phyloP scores from a whole-genome alignment of 2,888 invertebrate species.

The Sphinx pinastri region DNA sequence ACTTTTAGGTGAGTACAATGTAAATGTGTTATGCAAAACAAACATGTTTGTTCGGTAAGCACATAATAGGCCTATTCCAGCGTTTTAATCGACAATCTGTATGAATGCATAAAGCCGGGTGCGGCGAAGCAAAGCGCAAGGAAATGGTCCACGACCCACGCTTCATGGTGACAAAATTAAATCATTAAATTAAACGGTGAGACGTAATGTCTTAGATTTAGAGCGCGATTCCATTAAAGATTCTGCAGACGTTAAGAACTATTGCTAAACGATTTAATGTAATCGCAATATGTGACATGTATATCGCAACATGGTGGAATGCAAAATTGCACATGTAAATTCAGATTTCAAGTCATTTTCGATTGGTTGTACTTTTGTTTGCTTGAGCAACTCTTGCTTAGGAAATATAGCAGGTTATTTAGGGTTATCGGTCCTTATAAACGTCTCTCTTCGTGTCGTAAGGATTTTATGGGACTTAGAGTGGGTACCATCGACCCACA shows the following conservation, averaged over 20 bases:
- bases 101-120: constrained; percentile 53
- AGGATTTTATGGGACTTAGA: constrained; percentile 6
- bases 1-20: constrained; percentile 68
- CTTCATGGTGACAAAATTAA: constrained; percentile 64
- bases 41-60: constrained; percentile 50
- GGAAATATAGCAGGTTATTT: constrained; percentile 20
- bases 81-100: constrained; percentile 37
- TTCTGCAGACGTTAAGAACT: constrained; percentile 10
- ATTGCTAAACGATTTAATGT: constrained; percentile 21
- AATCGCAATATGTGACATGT: constrained; percentile 9
- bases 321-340: constrained; percentile 15
- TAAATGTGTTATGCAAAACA: constrained; percentile 52
- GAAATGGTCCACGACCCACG: constrained; percentile 58
- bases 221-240: constrained; percentile 19
- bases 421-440: constrained; percentile 10
- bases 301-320: constrained; percentile 19
- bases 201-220: constrained; percentile 12
- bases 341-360: constrained; percentile 11
- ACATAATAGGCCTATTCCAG: constrained; percentile 30
- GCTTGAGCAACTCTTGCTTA: constrained; percentile 10
- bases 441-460: constrained; percentile 12
- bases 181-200: constrained; percentile 44
- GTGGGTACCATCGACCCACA: constrained; percentile 1
- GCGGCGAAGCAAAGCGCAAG: constrained; percentile 58
- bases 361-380: constrained; percentile 19